These are phyloP conservation scores for Scolopax mira DNA, from an alignment of 2,113 vertebrate species.

Conservation along the genomic window DNA sequence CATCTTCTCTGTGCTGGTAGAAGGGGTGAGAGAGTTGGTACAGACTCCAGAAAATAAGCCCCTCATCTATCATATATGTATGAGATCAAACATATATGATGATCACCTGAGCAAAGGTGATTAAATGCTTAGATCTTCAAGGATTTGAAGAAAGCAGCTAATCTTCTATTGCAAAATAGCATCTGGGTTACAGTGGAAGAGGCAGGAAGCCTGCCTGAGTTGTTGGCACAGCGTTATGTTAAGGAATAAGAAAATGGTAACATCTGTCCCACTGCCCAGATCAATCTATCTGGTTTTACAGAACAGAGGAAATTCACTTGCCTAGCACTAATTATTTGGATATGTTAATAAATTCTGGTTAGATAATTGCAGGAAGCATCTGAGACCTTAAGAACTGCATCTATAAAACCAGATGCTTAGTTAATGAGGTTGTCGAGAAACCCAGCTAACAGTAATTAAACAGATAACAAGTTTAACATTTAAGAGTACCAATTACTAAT, in stretches of 20 bases:
- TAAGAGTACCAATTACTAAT: background rate
- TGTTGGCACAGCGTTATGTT: rapidly evolving
- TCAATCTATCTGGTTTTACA: background rate
- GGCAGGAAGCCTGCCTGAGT: background rate
- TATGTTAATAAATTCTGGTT: background rate
- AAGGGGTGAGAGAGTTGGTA: too few relatives aligned
- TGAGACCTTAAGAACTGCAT: background rate
- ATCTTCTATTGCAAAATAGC: background rate
- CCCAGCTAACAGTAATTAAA: constrained; percentile 3
- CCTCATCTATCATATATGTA: rapidly evolving
- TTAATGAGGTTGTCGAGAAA: constrained; percentile 8
- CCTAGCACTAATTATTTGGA: background rate
- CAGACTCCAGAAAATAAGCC: background rate
- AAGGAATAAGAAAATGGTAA: background rate
- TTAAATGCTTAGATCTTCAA: background rate
- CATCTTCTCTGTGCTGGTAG: background rate
- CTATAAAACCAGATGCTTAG: constrained; percentile 4
- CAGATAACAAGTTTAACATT: constrained; percentile 5
- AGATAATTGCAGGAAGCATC: background rate
- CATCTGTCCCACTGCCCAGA: background rate
- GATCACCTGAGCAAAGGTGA: background rate
- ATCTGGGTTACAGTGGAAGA: background rate
- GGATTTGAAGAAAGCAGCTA: background rate
- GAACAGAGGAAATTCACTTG: background rate
- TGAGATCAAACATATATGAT: background rate